These are phyloP conservation scores for Labeo rohita DNA, from an alignment of 2,113 vertebrate species.

Conservation along the genomic window DNA sequence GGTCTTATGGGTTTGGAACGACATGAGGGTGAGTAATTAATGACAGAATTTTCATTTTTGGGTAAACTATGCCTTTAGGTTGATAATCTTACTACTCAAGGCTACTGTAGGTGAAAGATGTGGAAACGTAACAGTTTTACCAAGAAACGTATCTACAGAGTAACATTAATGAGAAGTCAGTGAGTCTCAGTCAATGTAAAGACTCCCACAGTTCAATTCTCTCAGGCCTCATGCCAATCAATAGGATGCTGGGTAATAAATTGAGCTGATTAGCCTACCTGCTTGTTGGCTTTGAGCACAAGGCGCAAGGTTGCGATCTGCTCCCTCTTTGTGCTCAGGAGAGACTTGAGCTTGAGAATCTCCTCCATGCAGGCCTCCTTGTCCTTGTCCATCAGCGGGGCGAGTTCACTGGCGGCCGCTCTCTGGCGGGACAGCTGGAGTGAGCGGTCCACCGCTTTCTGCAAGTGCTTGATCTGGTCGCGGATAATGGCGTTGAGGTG, in stretches of 20 bases:
- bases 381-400: constrained; percentile 92
- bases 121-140: neutral
- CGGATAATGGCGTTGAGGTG: constrained; percentile 96
- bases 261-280: constrained; percentile 75
- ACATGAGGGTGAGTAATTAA: too few relatives aligned
- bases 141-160: neutral
- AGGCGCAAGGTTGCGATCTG: constrained; percentile 94
- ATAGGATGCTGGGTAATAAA: constrained; percentile 32
- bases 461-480: constrained; percentile 97
- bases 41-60: too few relatives aligned
- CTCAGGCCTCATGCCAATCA: constrained; percentile 17
- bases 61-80: neutral
- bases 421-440: constrained; percentile 91
- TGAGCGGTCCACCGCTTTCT: constrained; percentile 92
- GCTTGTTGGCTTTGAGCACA: constrained; percentile 96
- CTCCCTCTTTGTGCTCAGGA: constrained; percentile 95
- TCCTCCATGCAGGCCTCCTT: constrained; percentile 96
- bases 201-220: constrained; percentile 11
- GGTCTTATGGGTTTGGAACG: too few relatives aligned
- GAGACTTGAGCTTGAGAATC: constrained; percentile 93
- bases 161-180: constrained; percentile 9
- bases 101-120: neutral
- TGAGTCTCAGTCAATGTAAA: neutral
- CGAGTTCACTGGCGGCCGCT: constrained; percentile 89
- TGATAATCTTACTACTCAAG: neutral